Evolutionary conservation across 2,797 vertebrate genomes (phyloP).

Genomic region (Sebastes variabilis): DNA sequence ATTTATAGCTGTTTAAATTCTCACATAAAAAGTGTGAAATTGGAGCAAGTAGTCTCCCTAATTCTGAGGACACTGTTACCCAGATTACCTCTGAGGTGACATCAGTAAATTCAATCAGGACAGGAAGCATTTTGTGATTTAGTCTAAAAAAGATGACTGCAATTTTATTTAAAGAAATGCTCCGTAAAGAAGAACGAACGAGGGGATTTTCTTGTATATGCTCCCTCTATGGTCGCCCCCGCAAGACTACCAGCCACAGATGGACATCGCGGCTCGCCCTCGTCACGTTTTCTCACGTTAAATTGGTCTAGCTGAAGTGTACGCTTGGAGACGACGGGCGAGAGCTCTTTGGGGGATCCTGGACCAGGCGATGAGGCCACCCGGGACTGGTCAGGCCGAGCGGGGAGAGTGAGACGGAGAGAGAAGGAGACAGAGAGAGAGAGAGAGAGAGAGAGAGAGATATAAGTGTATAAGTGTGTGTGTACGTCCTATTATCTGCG

Average conservation of each 20-base stretch:
- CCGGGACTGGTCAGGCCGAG: conserved; percentile 77
- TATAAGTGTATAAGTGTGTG: conserved; percentile 32
- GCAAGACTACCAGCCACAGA: conserved; percentile 60
- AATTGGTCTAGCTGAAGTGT: conserved; percentile 83
- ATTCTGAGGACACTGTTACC: background rate
- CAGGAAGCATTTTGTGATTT: background rate
- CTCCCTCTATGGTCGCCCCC: conserved; percentile 39
- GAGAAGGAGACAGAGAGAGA: conserved; percentile 33
- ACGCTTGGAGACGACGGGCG: conserved; percentile 58
- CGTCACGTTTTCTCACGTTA: conserved; percentile 83
- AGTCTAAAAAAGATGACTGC: background rate
- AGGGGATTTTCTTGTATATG: conserved; percentile 24
- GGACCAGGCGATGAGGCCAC: conserved; percentile 79
- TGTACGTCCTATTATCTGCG: conserved; percentile 69
- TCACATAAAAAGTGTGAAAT: background rate
- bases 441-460: conserved; percentile 16
- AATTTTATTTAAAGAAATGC: background rate
- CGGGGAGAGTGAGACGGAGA: conserved; percentile 23
- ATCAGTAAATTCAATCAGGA: background rate
- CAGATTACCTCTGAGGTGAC: background rate
- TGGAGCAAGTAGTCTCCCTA: background rate
- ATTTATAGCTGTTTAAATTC: background rate
- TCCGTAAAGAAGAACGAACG: background rate
- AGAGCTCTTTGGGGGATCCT: conserved; percentile 81
- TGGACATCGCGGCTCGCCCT: conserved; percentile 60